These are phyloP conservation scores for Thalassarche chlororhynchos DNA, from an alignment of 2,113 vertebrate species.

Conservation along the genomic window DNA sequence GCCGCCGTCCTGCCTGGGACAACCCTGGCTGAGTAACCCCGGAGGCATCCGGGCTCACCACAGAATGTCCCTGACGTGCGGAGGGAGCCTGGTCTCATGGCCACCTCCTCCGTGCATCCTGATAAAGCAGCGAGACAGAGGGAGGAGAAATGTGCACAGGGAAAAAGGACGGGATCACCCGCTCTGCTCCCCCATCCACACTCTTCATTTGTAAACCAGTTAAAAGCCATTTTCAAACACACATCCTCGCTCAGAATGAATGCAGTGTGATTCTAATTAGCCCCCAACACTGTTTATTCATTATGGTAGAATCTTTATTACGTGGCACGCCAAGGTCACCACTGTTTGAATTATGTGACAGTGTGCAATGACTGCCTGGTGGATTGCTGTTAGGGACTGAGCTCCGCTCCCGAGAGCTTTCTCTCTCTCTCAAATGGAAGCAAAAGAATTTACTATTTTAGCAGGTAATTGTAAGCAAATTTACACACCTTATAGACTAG, in stretches of 20 bases:
- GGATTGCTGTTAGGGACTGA: background rate
- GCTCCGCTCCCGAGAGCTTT: rapidly evolving
- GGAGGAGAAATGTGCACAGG: rapidly evolving
- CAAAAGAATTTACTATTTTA: background rate
- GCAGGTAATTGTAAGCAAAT: background rate
- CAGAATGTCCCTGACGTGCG: background rate
- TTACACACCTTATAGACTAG: rapidly evolving
- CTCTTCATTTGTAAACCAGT: background rate
- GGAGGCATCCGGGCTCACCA: background rate
- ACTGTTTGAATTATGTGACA: rapidly evolving
- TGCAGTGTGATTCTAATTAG: rapidly evolving
- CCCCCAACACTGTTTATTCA: background rate
- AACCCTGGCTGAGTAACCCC: background rate
- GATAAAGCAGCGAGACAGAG: background rate
- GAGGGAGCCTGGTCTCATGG: background rate
- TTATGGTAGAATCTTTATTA: too few relatives aligned
- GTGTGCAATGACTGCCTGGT: rapidly evolving
- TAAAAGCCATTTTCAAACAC: background rate
- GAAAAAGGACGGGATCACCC: background rate
- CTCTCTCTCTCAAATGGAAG: background rate
- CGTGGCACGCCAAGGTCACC: rapidly evolving
- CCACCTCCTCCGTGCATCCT: background rate
- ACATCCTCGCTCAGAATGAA: rapidly evolving
- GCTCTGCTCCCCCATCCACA: rapidly evolving
- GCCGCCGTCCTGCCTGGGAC: background rate